Evolutionary conservation across 2,888 invertebrate genomes (phyloP).

Genomic region (Polia nebulosa): DNA sequence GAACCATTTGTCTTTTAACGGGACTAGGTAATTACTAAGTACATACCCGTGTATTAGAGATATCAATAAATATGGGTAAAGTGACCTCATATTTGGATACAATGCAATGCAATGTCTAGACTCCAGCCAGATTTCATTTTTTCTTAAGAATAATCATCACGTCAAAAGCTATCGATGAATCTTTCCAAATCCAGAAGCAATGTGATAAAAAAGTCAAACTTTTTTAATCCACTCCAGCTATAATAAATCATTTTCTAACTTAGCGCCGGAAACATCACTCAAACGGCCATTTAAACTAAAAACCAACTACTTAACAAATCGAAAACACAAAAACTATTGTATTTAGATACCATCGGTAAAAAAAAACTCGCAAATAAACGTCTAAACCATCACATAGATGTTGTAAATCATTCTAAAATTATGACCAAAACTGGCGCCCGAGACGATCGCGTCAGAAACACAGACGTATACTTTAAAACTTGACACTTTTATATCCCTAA

Average conservation of each 20-base stretch:
- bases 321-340: conserved; percentile 73
- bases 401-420: conserved; percentile 87
- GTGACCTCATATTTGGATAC: conserved; percentile 21
- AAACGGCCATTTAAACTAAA: conserved; percentile 34
- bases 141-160: background rate
- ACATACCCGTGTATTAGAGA: conserved; percentile 59
- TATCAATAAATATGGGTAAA: conserved; percentile 53
- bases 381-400: conserved; percentile 71
- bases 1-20: conserved; percentile 82
- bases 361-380: conserved; percentile 68
- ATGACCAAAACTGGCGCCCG: conserved; percentile 76
- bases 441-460: conserved; percentile 69
- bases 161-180: background rate
- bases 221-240: conserved; percentile 16
- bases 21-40: conserved; percentile 65
- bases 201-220: conserved; percentile 20
- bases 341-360: conserved; percentile 72
- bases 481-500: conserved; percentile 83
- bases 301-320: conserved; percentile 59
- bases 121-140: background rate
- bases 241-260: conserved; percentile 53
- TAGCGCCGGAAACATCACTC: conserved; percentile 51
- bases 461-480: conserved; percentile 71
- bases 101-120: background rate
- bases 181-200: background rate